A percentile compares a stretch with the other conserved stretches of the same genome.
These are phyloP conservation scores for Agonopterix heracliana DNA, from an alignment of 2,888 invertebrate genomes.

Conservation along the genomic window DNA sequence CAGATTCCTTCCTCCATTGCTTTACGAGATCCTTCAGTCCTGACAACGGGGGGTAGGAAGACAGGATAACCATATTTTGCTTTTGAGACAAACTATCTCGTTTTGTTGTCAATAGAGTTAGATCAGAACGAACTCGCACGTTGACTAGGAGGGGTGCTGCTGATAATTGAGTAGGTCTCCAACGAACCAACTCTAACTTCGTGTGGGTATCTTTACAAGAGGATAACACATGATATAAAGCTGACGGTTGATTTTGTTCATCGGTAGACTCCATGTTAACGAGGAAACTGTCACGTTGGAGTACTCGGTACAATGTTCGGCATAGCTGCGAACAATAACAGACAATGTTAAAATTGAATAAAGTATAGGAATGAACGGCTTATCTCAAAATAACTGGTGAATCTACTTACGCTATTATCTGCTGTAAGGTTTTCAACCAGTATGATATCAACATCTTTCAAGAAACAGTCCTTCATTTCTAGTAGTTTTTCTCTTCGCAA, in stretches of 20 bases:
- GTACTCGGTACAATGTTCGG: constrained; percentile 18
- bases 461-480: constrained; percentile 4
- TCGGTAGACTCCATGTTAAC: constrained; percentile 20
- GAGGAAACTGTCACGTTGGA: constrained; percentile 26
- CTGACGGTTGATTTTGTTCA: constrained; percentile 15
- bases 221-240: constrained; percentile 23
- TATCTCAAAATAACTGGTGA: too few species aligned
- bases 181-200: constrained; percentile 22
- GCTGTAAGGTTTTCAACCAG: constrained; percentile 20
- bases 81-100: constrained; percentile 20
- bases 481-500: background rate
- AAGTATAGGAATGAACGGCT: too few species aligned
- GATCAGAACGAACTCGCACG: constrained; percentile 24
- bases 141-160: constrained; percentile 15
- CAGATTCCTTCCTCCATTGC: constrained; percentile 28
- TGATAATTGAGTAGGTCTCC: constrained; percentile 22
- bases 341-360: too few species aligned
- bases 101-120: constrained; percentile 20
- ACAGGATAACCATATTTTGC: constrained; percentile 28
- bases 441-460: constrained; percentile 19
- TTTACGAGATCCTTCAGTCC: constrained; percentile 28
- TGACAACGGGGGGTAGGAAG: constrained; percentile 26
- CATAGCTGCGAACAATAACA: constrained; percentile 18
- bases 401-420: constrained; percentile 25
- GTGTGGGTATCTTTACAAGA: constrained; percentile 15